phyloP scores from a whole-genome alignment of 2,113 vertebrate genomes.

The Leucosticte australis region DNA sequence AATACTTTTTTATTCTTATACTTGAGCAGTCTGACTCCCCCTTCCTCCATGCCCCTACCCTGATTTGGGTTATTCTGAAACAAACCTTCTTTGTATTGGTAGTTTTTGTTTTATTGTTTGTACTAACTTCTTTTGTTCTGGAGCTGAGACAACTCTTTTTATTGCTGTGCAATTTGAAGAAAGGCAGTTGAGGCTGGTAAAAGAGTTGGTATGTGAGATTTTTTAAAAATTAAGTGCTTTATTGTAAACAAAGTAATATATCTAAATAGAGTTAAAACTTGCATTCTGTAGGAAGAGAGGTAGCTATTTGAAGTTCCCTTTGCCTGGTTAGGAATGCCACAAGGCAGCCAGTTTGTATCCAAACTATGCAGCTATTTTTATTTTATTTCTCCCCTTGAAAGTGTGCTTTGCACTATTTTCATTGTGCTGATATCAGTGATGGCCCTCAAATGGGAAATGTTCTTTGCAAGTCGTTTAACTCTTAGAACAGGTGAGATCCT shows the following conservation, averaged over 20 bases:
- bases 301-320: not conserved
- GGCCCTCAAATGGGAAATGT: not conserved
- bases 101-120: not conserved
- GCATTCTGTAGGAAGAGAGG: not conserved
- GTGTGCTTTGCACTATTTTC: not conserved
- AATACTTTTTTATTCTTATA: not conserved
- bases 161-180: not conserved
- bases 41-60: no score
- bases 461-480: not conserved
- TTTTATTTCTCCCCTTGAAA: not conserved
- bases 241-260: not conserved
- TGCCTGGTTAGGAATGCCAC: not conserved
- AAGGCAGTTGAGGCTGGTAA: not conserved
- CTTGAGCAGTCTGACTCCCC: not conserved
- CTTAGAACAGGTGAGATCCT: not conserved
- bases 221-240: not conserved
- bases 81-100: not conserved
- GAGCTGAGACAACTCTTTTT: not conserved
- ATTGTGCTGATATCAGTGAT: not conserved
- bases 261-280: not conserved
- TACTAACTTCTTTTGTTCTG: not conserved
- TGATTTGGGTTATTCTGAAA: not conserved
- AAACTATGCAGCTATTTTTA: not conserved
- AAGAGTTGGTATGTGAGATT: not conserved
- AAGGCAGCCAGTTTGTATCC: not conserved